A percentile compares a stretch with the other conserved stretches of the same genome.
phyloP scores from a whole-genome alignment of 2,888 invertebrate genomes.

The Brenthis ino region DNA sequence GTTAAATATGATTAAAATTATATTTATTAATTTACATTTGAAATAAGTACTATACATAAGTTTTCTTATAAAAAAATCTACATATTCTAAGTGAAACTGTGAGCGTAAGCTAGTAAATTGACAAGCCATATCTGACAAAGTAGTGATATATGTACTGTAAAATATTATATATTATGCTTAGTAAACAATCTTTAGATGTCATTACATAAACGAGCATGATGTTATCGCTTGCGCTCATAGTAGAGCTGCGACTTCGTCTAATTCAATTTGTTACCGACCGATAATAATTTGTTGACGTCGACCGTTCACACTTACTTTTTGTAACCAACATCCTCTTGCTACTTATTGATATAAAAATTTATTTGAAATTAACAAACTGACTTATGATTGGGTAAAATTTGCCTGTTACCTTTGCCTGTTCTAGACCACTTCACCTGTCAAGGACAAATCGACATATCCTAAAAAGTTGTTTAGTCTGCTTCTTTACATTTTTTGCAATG shows the following conservation, averaged over 20 bases:
- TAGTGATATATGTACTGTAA: not conserved
- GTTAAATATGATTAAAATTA: no score
- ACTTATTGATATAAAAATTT: not conserved
- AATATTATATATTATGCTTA: conserved; percentile 4
- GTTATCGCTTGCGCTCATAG: conserved; percentile 27
- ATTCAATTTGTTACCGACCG: conserved; percentile 53
- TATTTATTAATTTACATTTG: no score
- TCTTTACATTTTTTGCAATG: not conserved
- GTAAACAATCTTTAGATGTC: conserved; percentile 17
- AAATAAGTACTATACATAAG: no score
- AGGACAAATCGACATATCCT: conserved; percentile 11
- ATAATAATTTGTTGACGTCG: conserved; percentile 60
- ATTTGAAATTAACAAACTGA: not conserved
- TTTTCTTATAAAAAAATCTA: no score
- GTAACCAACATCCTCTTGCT: conserved; percentile 11
- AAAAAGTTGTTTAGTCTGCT: conserved; percentile 1
- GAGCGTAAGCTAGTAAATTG: no score
- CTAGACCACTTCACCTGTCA: conserved; percentile 3
- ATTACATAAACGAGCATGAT: conserved; percentile 13
- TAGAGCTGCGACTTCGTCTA: conserved; percentile 42
- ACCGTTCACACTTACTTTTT: conserved; percentile 34
- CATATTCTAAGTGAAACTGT: no score
- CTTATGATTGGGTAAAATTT: not conserved
- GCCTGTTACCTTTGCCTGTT: not conserved
- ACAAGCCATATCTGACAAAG: no score